Percentiles rank a stretch among this genome's conserved stretches.
Conservation (phyloP, 2,113 vertebrate species). For the Brienomyrus longianalis region DNA sequence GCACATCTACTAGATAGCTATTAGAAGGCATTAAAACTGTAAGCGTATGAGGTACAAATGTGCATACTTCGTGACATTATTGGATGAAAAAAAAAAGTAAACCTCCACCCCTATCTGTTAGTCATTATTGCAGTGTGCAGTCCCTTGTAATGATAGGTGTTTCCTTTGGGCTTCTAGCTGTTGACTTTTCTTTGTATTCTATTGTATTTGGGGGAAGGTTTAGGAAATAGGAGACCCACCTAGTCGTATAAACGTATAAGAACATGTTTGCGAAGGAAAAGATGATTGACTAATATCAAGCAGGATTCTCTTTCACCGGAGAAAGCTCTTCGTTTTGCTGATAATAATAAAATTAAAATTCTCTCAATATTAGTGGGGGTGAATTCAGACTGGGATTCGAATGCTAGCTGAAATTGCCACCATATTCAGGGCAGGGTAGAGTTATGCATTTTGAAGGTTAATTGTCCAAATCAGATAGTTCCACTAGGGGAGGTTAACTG, state of each 20-base stretch:
- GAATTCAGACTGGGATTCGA: background rate
- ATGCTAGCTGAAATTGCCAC: background rate
- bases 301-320: background rate
- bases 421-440: background rate
- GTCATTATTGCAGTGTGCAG: background rate
- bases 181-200: background rate
- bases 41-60: background rate
- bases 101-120: background rate
- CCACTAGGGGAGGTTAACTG: constrained; percentile 23
- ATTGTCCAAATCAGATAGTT: constrained; percentile 24
- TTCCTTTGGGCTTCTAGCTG: background rate
- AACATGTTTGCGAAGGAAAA: background rate
- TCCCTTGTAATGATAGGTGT: background rate
- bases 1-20: background rate
- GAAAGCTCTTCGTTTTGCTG: background rate
- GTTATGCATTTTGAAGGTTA: constrained; percentile 27
- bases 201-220: background rate
- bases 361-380: background rate
- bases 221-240: background rate
- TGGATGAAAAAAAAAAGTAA: background rate
- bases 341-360: background rate
- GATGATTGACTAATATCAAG: background rate
- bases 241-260: background rate
- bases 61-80: background rate
- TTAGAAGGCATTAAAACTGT: background rate